Evolutionary conservation across 1,140 invertebrate species (phyloP), one percentile per base, ranked within the genome.

Genomic region (Adelges cooleyi): DNA sequence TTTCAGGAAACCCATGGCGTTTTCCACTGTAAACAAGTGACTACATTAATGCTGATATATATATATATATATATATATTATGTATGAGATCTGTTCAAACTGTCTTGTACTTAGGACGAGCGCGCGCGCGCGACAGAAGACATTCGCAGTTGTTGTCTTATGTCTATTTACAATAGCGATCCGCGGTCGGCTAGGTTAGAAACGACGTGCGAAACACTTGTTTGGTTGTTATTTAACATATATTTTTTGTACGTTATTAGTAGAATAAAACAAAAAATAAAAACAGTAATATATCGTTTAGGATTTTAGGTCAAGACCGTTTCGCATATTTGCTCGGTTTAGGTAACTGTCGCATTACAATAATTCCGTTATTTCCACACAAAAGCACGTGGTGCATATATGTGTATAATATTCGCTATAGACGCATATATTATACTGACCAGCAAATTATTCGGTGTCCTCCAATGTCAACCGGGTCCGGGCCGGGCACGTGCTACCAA

Each of bases 401-500:
- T 44, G 38, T 23, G 18, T 44, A 38, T 52, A 8, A 10, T 54
- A 42, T n/a, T n/a, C 22, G 53, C 18, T 23, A 33, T 33, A 15
- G 27, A 25, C 53, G n/a, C 23, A 38, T 25, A n/a, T n/a, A n/a
- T n/a, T n/a, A n/a, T n/a, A n/a, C 11, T 33, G 5, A 33, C 29
- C 11, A 33, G 29, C 5, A 33, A 6, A 33, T 33, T 33, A 33
- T 33, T 33, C 29, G 29, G 5, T 11, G 29, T 11, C 5, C 40
- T 62, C 56, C 56, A 62, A 62, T 62, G 56, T 62, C 56, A 29
- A 46, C 40, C 25, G 54, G 54, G 23, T 59, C 15, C 23, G 11
- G 40, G 11, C 29, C 11, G 5, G 11, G 29, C 29, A 11, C 29
- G 29, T n/a, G n/a, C n/a, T n/a, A n/a, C n/a, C n/a, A n/a, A n/a